Evolutionary conservation across 1,140 invertebrate genomes (phyloP), one percentile per base, ranked within the genome.

Genomic region (Eumaeus atala): DNA sequence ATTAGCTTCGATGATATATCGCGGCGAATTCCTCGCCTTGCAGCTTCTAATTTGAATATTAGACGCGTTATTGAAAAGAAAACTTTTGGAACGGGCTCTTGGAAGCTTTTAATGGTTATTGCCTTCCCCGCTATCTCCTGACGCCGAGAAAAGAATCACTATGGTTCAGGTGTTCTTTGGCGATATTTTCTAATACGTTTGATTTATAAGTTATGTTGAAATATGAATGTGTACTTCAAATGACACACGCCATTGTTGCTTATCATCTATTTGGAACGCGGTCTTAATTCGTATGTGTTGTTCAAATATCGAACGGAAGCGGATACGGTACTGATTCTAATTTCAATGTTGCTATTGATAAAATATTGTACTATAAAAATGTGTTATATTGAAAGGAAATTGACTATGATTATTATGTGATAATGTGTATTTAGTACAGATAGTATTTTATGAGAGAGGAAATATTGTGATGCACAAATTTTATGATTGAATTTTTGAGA

Each of bases 51-150:
- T 86, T 86, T 86, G 81, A 86, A 86, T 86, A 84, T 84, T 77
- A 82, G 77, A 84, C 79, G 78, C 77, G 79, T 83, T 86, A 86
- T 86, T 86, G 83, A 86, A 86, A 83, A 85, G 77, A 75, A 83
- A 86, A 84, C 70, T 86, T 85, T 74, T 53, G 52, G 73, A 74
- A 77, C 70, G 76, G 73, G 74, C 77, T 72, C 76, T 67, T 71
- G 67, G 70, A 61, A 68, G 74, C 68, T 79, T 80, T 78, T 83
- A 86, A 86, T 77, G 83, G 83, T 86, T 86, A 86, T 86, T 86
- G 79, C 83, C 70, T 76, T 70, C 70, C 21, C 21, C 21, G 21
- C 72, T 76, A 72, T 83, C 77, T 77, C 62, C 64, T 74, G 76
- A 66, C 68, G 68, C 66, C 61, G 14, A 60, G 52, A 66, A 72